phyloP scores from a whole-genome alignment of 2,113 vertebrate species.

The Stegostoma tigrinum region DNA sequence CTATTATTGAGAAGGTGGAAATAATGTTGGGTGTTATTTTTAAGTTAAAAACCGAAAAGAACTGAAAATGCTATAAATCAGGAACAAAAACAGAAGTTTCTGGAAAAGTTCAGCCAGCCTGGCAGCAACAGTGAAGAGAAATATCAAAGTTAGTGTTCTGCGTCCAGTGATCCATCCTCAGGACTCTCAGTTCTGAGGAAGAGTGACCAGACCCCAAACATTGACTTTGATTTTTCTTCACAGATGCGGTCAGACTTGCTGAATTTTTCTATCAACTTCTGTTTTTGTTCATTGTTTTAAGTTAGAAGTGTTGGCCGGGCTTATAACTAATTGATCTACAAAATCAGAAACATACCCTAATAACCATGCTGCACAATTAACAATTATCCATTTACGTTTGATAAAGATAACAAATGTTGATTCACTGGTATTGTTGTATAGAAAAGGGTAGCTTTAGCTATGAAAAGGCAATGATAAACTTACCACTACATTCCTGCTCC shows the following conservation, averaged over 20 bases:
- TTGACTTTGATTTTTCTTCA: no score
- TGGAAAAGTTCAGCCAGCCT: no score
- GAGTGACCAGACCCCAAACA: no score
- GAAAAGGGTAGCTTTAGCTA: neutral
- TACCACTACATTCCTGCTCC: neutral
- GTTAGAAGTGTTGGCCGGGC: neutral
- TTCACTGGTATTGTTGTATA: neutral
- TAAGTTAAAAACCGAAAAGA: no score
- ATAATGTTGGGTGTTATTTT: neutral
- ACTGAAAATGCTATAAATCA: no score
- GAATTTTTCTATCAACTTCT: no score
- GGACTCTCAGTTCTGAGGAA: no score
- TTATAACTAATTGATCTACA: neutral
- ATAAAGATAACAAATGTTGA: neutral
- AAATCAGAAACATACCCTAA: neutral
- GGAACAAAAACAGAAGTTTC: no score
- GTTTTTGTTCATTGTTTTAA: neutral
- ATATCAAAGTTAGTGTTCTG: no score
- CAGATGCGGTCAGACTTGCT: no score
- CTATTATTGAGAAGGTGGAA: neutral
- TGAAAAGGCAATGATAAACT: neutral
- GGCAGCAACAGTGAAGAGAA: no score
- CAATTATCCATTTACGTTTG: neutral
- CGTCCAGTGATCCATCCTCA: no score
- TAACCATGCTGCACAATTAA: neutral